Evolutionary conservation across 2,888 invertebrate species (phyloP).

Genomic region (Conistra vaccinii): DNA sequence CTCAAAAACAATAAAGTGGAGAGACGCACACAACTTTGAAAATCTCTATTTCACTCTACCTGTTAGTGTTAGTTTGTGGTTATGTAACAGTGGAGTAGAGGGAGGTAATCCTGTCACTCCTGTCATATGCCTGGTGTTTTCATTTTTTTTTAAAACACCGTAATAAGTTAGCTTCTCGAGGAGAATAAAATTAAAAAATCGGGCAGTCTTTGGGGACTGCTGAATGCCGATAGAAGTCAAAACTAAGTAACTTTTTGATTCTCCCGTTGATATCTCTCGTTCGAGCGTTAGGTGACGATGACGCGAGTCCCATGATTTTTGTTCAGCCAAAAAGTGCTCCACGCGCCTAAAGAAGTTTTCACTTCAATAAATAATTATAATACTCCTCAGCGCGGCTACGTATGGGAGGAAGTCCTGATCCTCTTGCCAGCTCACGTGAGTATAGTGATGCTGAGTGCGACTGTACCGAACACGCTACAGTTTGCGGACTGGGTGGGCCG

Average conservation of each 20-base stretch:
- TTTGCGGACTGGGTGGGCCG: conserved; percentile 98
- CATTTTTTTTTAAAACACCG: neutral
- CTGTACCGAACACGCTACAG: conserved; percentile 98
- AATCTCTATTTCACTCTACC: neutral
- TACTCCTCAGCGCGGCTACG: conserved; percentile 95
- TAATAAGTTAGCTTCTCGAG: neutral
- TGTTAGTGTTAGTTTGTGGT: neutral
- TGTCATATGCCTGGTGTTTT: neutral
- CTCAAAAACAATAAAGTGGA: neutral
- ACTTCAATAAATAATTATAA: neutral
- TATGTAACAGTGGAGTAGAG: neutral
- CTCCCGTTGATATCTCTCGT: too few relatives aligned
- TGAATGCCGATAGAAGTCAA: too few relatives aligned
- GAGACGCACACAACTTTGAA: neutral
- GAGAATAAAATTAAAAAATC: too few relatives aligned
- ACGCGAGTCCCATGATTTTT: too few relatives aligned
- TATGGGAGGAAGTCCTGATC: conserved; percentile 99
- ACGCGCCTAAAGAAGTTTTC: too few relatives aligned
- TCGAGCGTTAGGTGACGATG: too few relatives aligned
- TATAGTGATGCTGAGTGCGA: conserved; percentile 99
- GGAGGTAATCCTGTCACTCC: neutral
- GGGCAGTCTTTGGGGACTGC: too few relatives aligned
- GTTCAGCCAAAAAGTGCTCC: too few relatives aligned
- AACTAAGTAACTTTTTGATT: too few relatives aligned
- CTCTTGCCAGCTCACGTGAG: conserved; percentile 98